These are phyloP conservation scores for Protodeltote pygarga DNA, from an alignment of 2,888 invertebrate species.

Conservation along the genomic window DNA sequence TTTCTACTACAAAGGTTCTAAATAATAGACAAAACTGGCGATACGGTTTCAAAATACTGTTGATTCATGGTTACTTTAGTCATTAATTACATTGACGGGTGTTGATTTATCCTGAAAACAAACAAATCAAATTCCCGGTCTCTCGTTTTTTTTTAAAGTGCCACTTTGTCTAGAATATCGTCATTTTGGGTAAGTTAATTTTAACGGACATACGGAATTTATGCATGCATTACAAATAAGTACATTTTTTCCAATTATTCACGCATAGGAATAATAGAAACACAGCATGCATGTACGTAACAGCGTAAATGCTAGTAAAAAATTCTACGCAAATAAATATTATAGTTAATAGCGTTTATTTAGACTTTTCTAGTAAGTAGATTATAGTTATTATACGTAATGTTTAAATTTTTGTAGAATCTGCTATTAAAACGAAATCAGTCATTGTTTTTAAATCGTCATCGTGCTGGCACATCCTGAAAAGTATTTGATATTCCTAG, in stretches of 20 bases:
- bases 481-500: too few species aligned
- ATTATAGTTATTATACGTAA: too few species aligned
- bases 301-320: constrained; percentile 12
- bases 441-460: too few species aligned
- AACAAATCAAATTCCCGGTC: neutral
- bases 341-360: too few species aligned
- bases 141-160: neutral
- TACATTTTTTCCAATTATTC: constrained; percentile 19
- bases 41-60: constrained; percentile 11
- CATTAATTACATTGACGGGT: too few species aligned
- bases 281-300: constrained; percentile 9
- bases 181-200: constrained; percentile 16
- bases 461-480: too few species aligned
- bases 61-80: too few species aligned
- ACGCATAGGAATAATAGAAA: constrained; percentile 17
- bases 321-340: constrained; percentile 8
- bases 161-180: neutral
- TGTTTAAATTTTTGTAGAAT: too few species aligned
- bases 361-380: too few species aligned
- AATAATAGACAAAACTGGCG: constrained; percentile 32
- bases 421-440: too few species aligned
- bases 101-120: neutral
- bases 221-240: constrained; percentile 2
- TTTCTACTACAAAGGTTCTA: constrained; percentile 39
- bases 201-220: constrained; percentile 12